Base-by-base conservation (phyloP, 2,888 invertebrate genomes). In the Mythimna albipuncta region DNA sequence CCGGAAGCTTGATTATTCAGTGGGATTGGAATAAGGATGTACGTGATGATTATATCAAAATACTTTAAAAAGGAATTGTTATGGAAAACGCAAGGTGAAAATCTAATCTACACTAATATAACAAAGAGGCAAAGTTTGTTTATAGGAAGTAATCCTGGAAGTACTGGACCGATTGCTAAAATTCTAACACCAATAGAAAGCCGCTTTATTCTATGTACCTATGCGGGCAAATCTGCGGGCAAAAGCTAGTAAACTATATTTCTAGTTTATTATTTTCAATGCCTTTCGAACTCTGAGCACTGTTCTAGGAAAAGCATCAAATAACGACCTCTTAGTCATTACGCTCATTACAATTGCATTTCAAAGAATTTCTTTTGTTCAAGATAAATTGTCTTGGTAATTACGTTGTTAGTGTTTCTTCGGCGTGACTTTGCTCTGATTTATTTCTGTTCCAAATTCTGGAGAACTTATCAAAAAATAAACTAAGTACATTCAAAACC, bases 291-390 rank as follows among this genome's bases (percentile, higher is more conserved):
- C 35, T 58, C 64, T 16, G 11, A 66, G 26, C 2, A 58, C 6
- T 26, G 16, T 58, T 68, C 54, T 38, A 32, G 32, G 32, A 75
- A 71, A 57, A 73, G 2, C 19, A 75, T 69, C 21, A 35, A 63
- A 76, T 58, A 76, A 64, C 6, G 63, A 32, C 52, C 13, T n/a
- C 16, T 64, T 50, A 64, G 50, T 78, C 54, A 78, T 67, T 71
- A 64, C n/a, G 52, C 69, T 75, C 63, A 64, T 76, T 73, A 73
- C 35, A 73, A 76, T 38, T 61, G 41, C 50, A 78, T 73, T 66
- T 59, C 59, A 50, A 77, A 67, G 67, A 67, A 73, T 61, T 64
- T 78, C 32, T 50, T 79, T 68, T 79, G 62, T 71, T 70, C n/a
- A 41, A 62, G 54, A 57, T 57, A 76, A 38, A 64, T 69, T 63